Percentiles rank a stretch among this genome's conserved stretches.
These are phyloP conservation scores for Camptogramma bilineatum DNA, from an alignment of 2,888 invertebrate genomes.

Conservation along the genomic window DNA sequence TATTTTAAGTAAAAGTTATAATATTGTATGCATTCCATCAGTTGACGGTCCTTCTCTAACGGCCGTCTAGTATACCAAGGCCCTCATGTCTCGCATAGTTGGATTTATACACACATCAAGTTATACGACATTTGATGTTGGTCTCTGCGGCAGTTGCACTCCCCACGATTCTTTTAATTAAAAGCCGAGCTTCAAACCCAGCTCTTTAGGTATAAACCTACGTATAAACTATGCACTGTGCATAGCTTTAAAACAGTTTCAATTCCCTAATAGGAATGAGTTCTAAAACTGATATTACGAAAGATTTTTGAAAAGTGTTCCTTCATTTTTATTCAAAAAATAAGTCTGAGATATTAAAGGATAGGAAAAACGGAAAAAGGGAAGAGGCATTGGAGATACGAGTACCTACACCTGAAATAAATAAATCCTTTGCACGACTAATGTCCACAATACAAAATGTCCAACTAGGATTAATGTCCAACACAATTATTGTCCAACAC, in stretches of 20 bases:
- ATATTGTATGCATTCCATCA: not conserved
- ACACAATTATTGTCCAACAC: too few relatives aligned
- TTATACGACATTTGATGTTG: conserved; percentile 27
- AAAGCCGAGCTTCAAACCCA: conserved; percentile 27
- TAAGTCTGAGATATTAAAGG: too few relatives aligned
- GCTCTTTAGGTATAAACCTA: conserved; percentile 4
- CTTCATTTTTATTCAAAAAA: not conserved
- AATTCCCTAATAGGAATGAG: conserved; percentile 5
- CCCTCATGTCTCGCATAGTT: conserved; percentile 10
- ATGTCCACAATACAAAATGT: too few relatives aligned
- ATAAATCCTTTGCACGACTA: too few relatives aligned
- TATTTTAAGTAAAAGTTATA: not conserved
- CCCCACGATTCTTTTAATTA: conserved; percentile 32
- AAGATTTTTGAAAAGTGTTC: not conserved
- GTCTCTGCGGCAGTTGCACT: conserved; percentile 21
- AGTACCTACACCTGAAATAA: too few relatives aligned
- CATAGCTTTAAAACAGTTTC: conserved; percentile 10
- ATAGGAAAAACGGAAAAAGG: too few relatives aligned
- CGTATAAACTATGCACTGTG: not conserved
- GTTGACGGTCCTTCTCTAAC: not conserved
- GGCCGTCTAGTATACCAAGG: not conserved
- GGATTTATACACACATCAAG: conserved; percentile 17
- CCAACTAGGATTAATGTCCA: too few relatives aligned
- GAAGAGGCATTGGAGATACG: too few relatives aligned
- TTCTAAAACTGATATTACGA: not conserved